phyloP scores from a whole-genome alignment of 2,888 invertebrate genomes.

The Diabrotica balteata region DNA sequence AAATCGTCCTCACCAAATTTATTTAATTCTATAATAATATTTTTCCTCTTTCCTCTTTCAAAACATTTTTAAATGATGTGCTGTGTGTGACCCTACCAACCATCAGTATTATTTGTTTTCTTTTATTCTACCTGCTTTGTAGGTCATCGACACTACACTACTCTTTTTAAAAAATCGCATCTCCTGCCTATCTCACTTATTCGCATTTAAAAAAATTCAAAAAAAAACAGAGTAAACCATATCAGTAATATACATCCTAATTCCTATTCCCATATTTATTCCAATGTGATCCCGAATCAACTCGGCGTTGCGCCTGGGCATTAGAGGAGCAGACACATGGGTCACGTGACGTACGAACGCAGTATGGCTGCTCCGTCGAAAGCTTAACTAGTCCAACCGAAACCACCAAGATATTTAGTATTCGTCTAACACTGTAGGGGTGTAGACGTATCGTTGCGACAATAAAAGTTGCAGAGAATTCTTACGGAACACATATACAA shows the following conservation, averaged over 20 bases:
- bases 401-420: conserved; percentile 39
- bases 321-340: conserved; percentile 44
- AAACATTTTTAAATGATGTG: too few species aligned
- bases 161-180: too few species aligned
- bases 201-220: conserved; percentile 7
- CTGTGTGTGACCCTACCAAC: too few species aligned
- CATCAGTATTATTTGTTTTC: too few species aligned
- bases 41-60: too few species aligned
- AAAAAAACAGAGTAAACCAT: conserved; percentile 19
- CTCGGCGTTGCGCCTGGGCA: conserved; percentile 45
- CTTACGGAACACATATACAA: conserved; percentile 7
- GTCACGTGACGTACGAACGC: conserved; percentile 60
- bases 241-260: conserved; percentile 36
- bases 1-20: too few species aligned
- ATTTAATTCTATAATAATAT: too few species aligned
- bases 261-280: conserved; percentile 37
- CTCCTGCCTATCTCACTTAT: neutral
- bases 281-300: conserved; percentile 29
- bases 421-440: conserved; percentile 28
- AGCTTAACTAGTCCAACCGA: conserved; percentile 35
- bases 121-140: too few species aligned
- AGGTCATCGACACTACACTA: too few species aligned
- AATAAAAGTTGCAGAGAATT: conserved; percentile 5
- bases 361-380: conserved; percentile 51
- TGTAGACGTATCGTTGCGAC: conserved; percentile 27